Evolutionary conservation across 2,797 vertebrate species (phyloP), one percentile per base, ranked within the genome.

Genomic region (Orestias chungarensis): DNA sequence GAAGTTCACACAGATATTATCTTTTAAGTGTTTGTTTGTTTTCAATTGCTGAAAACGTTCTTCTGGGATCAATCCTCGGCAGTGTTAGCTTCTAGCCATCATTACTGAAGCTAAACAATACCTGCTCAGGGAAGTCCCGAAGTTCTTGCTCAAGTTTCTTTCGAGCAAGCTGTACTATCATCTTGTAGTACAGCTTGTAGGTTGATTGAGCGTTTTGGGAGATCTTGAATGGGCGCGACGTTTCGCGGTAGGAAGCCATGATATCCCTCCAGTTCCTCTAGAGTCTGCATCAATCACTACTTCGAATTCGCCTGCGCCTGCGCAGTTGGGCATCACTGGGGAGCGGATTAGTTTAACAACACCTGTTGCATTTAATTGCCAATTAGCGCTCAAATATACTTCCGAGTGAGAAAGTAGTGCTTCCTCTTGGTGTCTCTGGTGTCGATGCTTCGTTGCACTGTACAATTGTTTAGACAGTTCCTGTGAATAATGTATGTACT

Each of bases 171-270:
- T n/a, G n/a, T n/a, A n/a, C n/a, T n/a, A n/a, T n/a, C n/a, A n/a
- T n/a, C n/a, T n/a, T n/a, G n/a, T n/a, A 7, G n/a, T 91, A 79
- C 1, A 93, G 74, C 33, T 87, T 89, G 18, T 79, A 66, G 2
- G 33, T 84, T 4, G 92, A 6, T 59, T 81, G 78, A 1, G 68
- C 69, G 57, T 78, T 92, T 20, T 85, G 81, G 1, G 25, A 2
- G 20, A 47, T 11, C 0, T 4, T 6, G 44, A 64, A 55, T 23
- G 57, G 5, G 0, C 14, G 20, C 1, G 14, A 8, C n/a, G n/a
- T n/a, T 20, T 10, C 59, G 18, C 3, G 12, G 42, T 0, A 35
- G 38, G 55, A 52, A 31, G 61, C 35, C 89, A 88, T 91, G 66
- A 7, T n/a, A 42, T 18, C 1, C 12, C 31, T 54, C 8, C 5